Evolutionary conservation across 2,113 vertebrate genomes (phyloP).

Genomic region (Lophura nycthemera): DNA sequence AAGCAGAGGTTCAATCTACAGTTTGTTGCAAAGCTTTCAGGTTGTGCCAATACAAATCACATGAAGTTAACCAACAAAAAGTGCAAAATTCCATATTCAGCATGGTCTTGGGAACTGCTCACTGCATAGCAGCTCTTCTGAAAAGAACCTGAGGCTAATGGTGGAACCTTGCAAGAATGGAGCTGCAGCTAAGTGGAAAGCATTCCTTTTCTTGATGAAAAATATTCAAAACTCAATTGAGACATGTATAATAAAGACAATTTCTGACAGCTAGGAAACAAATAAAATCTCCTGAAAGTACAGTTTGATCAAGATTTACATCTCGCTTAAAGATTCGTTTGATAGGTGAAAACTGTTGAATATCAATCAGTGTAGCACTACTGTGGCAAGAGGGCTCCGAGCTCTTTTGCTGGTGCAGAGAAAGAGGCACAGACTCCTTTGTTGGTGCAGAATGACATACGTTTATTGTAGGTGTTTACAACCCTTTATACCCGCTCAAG

Average conservation of each 20-base stretch:
- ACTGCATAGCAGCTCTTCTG: neutral
- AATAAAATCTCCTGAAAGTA: neutral
- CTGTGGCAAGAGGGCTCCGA: too few relatives aligned
- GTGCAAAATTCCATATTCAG: neutral
- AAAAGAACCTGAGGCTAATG: neutral
- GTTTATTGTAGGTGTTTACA: too few relatives aligned
- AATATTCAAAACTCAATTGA: neutral
- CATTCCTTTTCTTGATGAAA: neutral
- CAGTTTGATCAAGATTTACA: conserved; percentile 21
- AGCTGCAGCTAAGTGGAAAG: neutral
- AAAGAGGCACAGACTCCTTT: too few relatives aligned
- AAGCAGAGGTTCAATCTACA: neutral
- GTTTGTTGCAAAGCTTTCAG: neutral
- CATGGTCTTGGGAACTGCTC: neutral
- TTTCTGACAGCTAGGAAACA: conserved; percentile 8
- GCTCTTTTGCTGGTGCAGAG: too few relatives aligned
- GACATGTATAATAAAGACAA: neutral
- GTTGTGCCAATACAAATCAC: neutral
- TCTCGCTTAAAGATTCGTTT: conserved; percentile 40
- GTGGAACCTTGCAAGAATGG: neutral
- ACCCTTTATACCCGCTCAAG: too few relatives aligned
- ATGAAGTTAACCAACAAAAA: neutral
- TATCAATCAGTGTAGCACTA: neutral
- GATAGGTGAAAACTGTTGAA: conserved; percentile 40
- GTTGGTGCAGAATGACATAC: too few relatives aligned